Conservation (phyloP, 2,113 vertebrate species). For the Percina caprodes region DNA sequence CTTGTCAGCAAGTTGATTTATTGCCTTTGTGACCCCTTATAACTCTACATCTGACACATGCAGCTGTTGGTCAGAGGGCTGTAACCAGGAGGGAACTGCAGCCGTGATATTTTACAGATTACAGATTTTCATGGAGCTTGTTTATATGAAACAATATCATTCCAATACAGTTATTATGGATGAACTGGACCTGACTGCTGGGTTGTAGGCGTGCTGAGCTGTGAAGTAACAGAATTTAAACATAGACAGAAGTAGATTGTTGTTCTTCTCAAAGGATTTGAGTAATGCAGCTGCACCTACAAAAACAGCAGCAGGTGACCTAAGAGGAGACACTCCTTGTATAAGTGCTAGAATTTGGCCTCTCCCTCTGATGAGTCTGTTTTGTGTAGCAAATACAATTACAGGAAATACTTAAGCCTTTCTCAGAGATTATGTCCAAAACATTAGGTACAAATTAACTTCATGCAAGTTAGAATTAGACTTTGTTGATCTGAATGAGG, state of each 20-base stretch:
- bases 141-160: conserved; percentile 46
- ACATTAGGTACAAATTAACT: not conserved
- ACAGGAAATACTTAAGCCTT: not conserved
- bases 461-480: not conserved
- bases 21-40: conserved; percentile 41
- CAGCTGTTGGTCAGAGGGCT: conserved; percentile 60
- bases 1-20: conserved; percentile 42
- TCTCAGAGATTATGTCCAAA: not conserved
- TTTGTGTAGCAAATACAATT: conserved; percentile 11
- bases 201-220: conserved; percentile 45
- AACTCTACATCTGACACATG: conserved; percentile 53
- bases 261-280: conserved; percentile 59
- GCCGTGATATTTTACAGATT: conserved; percentile 14
- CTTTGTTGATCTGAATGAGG: conserved; percentile 17
- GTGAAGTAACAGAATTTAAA: conserved; percentile 34
- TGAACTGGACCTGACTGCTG: conserved; percentile 15
- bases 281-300: conserved; percentile 73
- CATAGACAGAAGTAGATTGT: conserved; percentile 43
- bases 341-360: conserved; percentile 31
- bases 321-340: conserved; percentile 61
- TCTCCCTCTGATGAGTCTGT: conserved; percentile 16
- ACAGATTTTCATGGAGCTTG: conserved; percentile 12
- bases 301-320: conserved; percentile 55
- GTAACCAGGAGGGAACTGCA: conserved; percentile 19
- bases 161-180: conserved; percentile 20